A percentile compares a stretch with the other conserved stretches of the same genome.
Conservation (phyloP, 2,888 invertebrate genomes). For the Ecliptopera silaceata region DNA sequence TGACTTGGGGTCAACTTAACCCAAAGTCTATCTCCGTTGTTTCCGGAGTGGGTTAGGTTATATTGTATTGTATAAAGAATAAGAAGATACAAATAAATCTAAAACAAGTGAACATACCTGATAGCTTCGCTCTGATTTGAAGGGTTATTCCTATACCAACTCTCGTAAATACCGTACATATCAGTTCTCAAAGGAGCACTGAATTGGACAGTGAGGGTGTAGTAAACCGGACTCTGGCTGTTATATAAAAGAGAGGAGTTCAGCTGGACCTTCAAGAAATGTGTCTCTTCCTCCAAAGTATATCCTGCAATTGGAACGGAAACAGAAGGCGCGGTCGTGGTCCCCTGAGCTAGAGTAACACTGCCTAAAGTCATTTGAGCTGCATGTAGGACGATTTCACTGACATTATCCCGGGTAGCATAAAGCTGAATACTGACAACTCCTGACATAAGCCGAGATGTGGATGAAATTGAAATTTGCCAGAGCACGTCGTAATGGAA, state of each 20-base stretch:
- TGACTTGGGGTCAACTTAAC: no score
- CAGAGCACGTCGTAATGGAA: constrained; percentile 77
- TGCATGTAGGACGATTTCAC: constrained; percentile 63
- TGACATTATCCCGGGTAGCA: constrained; percentile 54
- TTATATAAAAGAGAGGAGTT: constrained; percentile 47
- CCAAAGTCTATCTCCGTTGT: no score
- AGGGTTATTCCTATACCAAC: constrained; percentile 62
- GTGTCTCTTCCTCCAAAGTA: constrained; percentile 41
- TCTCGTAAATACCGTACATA: constrained; percentile 73
- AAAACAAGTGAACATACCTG: constrained; percentile 44
- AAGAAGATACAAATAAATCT: no score
- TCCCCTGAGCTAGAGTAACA: constrained; percentile 64
- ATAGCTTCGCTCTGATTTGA: constrained; percentile 29
- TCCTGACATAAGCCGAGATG: constrained; percentile 55
- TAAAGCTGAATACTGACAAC: constrained; percentile 57
- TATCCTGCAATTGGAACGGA: constrained; percentile 25
- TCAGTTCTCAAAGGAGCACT: constrained; percentile 57
- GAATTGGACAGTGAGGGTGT: constrained; percentile 56
- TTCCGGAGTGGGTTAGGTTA: no score
- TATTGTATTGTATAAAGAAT: no score
- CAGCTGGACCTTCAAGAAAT: constrained; percentile 55
- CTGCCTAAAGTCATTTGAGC: constrained; percentile 54
- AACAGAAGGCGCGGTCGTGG: background rate
- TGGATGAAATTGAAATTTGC: constrained; percentile 57
- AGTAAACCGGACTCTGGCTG: constrained; percentile 39